Percentiles rank a stretch among this genome's conserved stretches.
Conservation (phyloP, 2,888 invertebrate genomes). For the Proisotoma minuta region DNA sequence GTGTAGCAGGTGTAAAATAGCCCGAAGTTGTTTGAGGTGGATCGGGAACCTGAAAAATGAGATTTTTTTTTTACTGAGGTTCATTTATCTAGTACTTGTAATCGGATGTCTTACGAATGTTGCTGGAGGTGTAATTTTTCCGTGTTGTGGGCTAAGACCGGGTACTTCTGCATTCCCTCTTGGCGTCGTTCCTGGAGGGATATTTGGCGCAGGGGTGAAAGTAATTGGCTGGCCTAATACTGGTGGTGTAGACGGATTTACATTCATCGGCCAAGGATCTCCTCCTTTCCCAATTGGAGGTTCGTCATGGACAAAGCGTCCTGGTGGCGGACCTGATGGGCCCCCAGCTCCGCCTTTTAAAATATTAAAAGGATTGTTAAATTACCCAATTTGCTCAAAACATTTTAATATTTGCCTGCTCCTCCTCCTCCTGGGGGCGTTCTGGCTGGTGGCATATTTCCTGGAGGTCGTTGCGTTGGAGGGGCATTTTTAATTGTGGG, state of each 20-base stretch:
- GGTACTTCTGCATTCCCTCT: not conserved
- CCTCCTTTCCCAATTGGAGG: not conserved
- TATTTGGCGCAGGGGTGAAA: not conserved
- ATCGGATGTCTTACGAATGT: not conserved
- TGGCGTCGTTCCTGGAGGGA: not conserved
- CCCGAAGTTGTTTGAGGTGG: not conserved
- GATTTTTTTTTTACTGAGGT: not conserved
- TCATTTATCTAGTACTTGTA: not conserved
- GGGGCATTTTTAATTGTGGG: not conserved
- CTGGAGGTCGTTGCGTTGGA: not conserved
- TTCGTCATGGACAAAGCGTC: not conserved
- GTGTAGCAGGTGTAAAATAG: not conserved
- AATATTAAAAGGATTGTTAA: no score
- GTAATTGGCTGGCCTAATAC: not conserved
- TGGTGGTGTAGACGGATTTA: not conserved
- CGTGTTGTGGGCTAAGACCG: not conserved
- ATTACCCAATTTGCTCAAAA: no score
- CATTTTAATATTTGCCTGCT: no score
- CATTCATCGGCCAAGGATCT: not conserved
- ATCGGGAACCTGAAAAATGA: constrained; percentile 1
- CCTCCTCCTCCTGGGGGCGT: not conserved
- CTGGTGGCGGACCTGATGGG: no score
- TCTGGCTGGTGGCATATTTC: not conserved
- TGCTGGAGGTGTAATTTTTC: not conserved
- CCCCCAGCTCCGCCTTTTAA: no score